Percentiles rank a stretch among this genome's conserved stretches.
Evolutionary conservation across 2,888 invertebrate genomes (phyloP).

Genomic region (Zygogramma bicolorata): DNA sequence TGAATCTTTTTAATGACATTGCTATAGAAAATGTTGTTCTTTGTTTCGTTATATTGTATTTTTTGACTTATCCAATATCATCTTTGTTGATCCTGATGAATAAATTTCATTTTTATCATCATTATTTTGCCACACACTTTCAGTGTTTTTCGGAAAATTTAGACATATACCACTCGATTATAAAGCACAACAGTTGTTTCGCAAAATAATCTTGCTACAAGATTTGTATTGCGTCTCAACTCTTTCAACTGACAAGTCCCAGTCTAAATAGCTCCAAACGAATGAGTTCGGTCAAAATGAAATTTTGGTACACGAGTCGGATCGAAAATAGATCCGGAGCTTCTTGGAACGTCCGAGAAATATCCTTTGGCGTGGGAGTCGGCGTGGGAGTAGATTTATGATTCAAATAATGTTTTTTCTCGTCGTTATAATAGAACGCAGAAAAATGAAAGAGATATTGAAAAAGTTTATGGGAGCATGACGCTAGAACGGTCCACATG

Average conservation of each 20-base stretch:
- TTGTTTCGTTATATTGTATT: no score
- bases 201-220: neutral
- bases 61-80: no score
- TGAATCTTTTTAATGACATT: no score
- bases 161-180: no score
- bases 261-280: neutral
- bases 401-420: constrained; percentile 15
- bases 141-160: no score
- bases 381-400: constrained; percentile 34
- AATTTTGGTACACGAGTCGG: constrained; percentile 13
- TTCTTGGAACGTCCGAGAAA: constrained; percentile 41
- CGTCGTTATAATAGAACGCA: neutral
- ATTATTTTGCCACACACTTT: no score
- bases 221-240: constrained; percentile 2
- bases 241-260: neutral
- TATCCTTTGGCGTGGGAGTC: constrained; percentile 39
- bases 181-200: neutral
- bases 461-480: neutral
- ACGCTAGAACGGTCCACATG: neutral
- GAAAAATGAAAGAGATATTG: neutral
- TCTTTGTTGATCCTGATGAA: no score
- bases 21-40: no score
- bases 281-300: constrained; percentile 1
- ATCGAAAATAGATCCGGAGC: constrained; percentile 41
- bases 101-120: no score